A percentile compares a stretch with the other conserved stretches of the same genome.
These are phyloP conservation scores for Austrofundulus limnaeus DNA, from an alignment of 2,113 vertebrate species.

Conservation along the genomic window DNA sequence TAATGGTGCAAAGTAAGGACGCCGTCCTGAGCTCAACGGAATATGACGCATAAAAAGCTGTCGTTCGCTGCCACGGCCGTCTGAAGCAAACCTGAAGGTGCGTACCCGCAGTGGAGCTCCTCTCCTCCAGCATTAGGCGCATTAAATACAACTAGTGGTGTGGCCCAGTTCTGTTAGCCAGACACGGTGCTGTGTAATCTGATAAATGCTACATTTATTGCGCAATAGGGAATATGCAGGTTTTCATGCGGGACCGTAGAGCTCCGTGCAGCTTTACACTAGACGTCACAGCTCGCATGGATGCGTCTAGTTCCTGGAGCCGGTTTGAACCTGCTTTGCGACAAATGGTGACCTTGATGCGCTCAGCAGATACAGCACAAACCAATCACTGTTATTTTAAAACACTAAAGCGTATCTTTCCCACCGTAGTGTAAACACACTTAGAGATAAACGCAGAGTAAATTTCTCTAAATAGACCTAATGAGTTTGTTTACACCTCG, in stretches of 20 bases:
- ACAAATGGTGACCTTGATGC: background rate
- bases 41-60: conserved; percentile 44
- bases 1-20: conserved; percentile 36
- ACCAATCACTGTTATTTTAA: background rate
- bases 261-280: conserved; percentile 34
- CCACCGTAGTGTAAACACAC: too few relatives aligned
- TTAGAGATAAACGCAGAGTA: too few relatives aligned
- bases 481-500: too few relatives aligned
- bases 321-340: background rate
- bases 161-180: background rate
- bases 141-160: background rate
- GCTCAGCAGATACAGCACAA: too few relatives aligned
- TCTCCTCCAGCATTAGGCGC: background rate
- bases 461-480: too few relatives aligned
- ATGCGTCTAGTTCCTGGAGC: conserved; percentile 43
- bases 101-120: conserved; percentile 22
- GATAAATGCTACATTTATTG: background rate
- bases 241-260: conserved; percentile 1
- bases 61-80: conserved; percentile 16
- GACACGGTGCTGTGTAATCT: background rate
- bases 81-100: conserved; percentile 61
- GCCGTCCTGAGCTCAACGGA: conserved; percentile 9
- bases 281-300: conserved; percentile 32
- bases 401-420: too few relatives aligned
- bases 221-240: too few relatives aligned